Evolutionary conservation across 2,113 vertebrate genomes (phyloP).

Genomic region (Alligator sinensis): DNA sequence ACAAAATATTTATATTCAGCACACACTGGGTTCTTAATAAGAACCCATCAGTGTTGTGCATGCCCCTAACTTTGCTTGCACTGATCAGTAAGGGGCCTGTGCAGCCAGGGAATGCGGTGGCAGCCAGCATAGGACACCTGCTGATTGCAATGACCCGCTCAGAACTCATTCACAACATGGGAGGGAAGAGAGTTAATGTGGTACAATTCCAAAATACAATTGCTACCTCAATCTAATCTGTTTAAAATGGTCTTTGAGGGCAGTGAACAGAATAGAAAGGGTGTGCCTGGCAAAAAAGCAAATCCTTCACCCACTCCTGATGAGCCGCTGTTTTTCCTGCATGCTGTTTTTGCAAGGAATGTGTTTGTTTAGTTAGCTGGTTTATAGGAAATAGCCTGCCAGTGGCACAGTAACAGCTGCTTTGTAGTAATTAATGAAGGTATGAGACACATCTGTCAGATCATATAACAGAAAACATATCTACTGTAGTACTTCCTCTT

Average conservation of each 20-base stretch:
- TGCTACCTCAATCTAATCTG: not conserved
- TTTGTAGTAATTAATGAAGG: not conserved
- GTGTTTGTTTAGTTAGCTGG: not conserved
- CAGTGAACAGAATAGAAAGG: not conserved
- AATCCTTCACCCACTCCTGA: not conserved
- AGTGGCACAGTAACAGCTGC: not conserved
- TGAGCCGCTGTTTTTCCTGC: constrained; percentile 23
- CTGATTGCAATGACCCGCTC: not conserved
- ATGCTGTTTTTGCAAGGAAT: not conserved
- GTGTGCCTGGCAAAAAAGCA: not conserved
- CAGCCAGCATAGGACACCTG: not conserved
- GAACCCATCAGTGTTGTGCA: not conserved
- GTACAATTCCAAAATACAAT: not conserved
- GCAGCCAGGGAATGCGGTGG: not conserved
- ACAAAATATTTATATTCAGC: not conserved
- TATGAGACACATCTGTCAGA: accelerated
- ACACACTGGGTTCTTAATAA: not conserved
- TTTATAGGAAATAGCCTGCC: not conserved
- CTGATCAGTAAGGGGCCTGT: not conserved
- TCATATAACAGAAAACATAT: not conserved
- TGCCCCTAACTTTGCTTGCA: not conserved
- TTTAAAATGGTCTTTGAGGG: constrained; percentile 7
- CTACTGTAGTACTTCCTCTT: accelerated
- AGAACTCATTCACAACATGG: not conserved
- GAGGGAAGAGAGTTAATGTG: not conserved